A percentile compares a stretch with the other conserved stretches of the same genome.
Conservation (phyloP, 2,797 vertebrate genomes). For the Schizothorax lantsangensis region DNA sequence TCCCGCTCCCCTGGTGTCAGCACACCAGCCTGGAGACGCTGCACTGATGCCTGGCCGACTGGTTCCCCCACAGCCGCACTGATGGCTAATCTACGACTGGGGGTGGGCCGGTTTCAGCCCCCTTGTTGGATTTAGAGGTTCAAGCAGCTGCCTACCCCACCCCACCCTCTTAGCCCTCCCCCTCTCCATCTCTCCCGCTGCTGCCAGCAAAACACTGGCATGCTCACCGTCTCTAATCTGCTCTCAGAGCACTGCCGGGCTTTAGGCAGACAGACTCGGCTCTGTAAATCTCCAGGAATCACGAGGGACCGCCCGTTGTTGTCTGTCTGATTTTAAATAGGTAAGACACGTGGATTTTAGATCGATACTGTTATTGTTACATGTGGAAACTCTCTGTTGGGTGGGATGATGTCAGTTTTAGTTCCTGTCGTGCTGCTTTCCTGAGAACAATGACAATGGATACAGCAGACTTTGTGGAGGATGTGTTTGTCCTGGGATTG, state of each 20-base stretch:
- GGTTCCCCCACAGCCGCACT: conserved; percentile 45
- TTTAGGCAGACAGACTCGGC: conserved; percentile 37
- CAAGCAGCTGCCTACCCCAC: conserved; percentile 55
- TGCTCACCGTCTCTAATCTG: conserved; percentile 59
- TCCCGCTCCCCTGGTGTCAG: conserved; percentile 49
- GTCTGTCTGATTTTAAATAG: conserved; percentile 27
- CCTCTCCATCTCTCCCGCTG: conserved; percentile 19
- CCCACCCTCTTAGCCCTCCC: conserved; percentile 24
- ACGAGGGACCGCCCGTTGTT: conserved; percentile 7
- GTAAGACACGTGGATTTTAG: conserved; percentile 42
- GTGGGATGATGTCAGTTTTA: conserved; percentile 42
- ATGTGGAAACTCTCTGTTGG: conserved; percentile 28
- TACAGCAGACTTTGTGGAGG: conserved; percentile 22
- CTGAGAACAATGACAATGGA: conserved; percentile 45
- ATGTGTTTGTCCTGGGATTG: conserved; percentile 50
- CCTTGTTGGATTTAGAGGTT: conserved; percentile 53
- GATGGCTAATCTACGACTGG: conserved; percentile 65
- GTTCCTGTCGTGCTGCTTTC: conserved; percentile 18
- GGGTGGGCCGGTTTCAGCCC: conserved; percentile 52
- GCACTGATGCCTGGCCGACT: conserved; percentile 16
- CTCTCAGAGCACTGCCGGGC: conserved; percentile 41
- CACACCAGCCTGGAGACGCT: conserved; percentile 49
- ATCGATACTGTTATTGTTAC: conserved; percentile 17
- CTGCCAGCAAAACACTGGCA: conserved; percentile 52
- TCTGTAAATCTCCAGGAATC: conserved; percentile 51